Evolutionary conservation across 2,113 vertebrate genomes (phyloP).

Genomic region (Corythornis madagascariensis): DNA sequence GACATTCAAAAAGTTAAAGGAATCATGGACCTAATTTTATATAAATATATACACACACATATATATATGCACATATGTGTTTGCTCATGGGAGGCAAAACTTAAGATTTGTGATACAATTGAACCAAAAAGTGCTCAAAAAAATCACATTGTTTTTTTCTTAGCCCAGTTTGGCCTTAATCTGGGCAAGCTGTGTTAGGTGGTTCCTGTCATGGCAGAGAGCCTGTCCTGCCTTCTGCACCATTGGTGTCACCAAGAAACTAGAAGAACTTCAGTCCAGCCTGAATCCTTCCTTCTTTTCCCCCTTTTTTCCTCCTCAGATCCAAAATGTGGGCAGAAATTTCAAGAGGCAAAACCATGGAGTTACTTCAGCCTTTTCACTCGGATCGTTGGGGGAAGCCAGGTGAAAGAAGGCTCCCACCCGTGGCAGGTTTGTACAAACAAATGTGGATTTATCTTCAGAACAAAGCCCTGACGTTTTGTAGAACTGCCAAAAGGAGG

Average conservation of each 20-base stretch:
- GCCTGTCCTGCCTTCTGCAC: background rate
- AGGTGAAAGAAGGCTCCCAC: slow-evolving; percentile 79
- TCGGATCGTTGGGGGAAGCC: slow-evolving; percentile 81
- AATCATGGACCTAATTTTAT: background rate
- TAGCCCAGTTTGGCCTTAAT: background rate
- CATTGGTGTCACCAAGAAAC: background rate
- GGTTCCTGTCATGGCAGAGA: background rate
- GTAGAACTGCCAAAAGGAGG: background rate
- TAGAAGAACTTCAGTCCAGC: background rate
- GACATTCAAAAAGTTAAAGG: background rate
- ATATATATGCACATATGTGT: no score
- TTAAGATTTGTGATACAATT: background rate
- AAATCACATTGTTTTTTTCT: background rate
- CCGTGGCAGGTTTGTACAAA: slow-evolving; percentile 82
- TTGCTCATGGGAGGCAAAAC: background rate
- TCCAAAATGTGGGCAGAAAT: slow-evolving; percentile 75
- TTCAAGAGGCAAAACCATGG: background rate
- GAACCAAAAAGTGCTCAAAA: background rate
- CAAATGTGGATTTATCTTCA: background rate
- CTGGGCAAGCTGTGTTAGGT: background rate
- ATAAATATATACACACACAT: no score
- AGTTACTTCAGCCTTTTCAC: slow-evolving; percentile 65
- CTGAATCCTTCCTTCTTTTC: background rate
- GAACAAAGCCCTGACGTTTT: background rate
- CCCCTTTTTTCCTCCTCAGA: slow-evolving; percentile 53